phyloP scores from a whole-genome alignment of 2,888 invertebrate species.

The Napeogenes sylphis region DNA sequence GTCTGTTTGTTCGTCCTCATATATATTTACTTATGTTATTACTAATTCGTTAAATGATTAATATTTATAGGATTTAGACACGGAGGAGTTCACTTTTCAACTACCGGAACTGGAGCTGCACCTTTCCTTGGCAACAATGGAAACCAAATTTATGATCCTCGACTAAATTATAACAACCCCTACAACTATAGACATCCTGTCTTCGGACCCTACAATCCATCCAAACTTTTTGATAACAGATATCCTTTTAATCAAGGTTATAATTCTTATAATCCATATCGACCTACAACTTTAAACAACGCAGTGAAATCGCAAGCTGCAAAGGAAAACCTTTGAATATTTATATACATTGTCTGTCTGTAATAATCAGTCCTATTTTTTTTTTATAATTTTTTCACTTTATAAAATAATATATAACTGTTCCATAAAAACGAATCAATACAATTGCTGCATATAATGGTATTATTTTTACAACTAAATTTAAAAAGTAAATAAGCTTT shows the following conservation, averaged over 20 bases:
- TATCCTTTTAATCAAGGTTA: slow-evolving; percentile 38
- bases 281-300: slow-evolving; percentile 33
- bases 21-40: not conserved
- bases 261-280: slow-evolving; percentile 34
- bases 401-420: too few relatives aligned
- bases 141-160: slow-evolving; percentile 30
- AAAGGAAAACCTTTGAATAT: slow-evolving; percentile 28
- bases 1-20: not conserved
- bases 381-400: too few relatives aligned
- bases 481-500: too few relatives aligned
- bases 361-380: too few relatives aligned
- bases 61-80: slow-evolving; percentile 74
- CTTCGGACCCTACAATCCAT: slow-evolving; percentile 42
- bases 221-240: slow-evolving; percentile 41
- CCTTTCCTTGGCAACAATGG: slow-evolving; percentile 23
- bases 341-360: too few relatives aligned
- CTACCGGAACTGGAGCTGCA: slow-evolving; percentile 72
- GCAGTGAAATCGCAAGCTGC: slow-evolving; percentile 31
- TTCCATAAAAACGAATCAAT: too few relatives aligned
- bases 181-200: slow-evolving; percentile 33
- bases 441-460: too few relatives aligned
- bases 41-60: not conserved
- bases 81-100: slow-evolving; percentile 81
- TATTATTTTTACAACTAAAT: too few relatives aligned
- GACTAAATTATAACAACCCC: slow-evolving; percentile 49